phyloP scores from a whole-genome alignment of 2,797 vertebrate genomes.

The Esox masquinongy region DNA sequence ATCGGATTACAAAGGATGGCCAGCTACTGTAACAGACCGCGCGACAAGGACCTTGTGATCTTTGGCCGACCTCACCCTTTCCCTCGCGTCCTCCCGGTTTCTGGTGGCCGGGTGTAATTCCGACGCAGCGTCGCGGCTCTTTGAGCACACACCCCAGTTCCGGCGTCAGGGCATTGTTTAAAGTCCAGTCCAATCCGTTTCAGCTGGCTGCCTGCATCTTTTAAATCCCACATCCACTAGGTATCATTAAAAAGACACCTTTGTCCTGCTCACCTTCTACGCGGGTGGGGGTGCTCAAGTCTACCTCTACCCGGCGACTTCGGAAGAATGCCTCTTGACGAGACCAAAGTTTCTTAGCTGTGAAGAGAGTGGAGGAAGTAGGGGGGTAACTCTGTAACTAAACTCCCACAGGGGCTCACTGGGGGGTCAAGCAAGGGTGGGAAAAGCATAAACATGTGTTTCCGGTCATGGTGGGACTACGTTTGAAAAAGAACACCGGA shows the following conservation, averaged over 20 bases:
- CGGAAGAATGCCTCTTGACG: not conserved
- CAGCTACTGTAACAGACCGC: not conserved
- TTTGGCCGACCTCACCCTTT: slow-evolving; percentile 29
- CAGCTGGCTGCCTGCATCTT: slow-evolving; percentile 28
- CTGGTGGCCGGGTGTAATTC: slow-evolving; percentile 8
- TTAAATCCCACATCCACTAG: slow-evolving; percentile 1
- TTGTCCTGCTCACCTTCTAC: not conserved
- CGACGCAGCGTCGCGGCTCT: slow-evolving; percentile 31
- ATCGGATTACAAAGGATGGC: not conserved
- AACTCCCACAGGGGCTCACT: slow-evolving; percentile 1
- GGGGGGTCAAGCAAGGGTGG: slow-evolving; percentile 2
- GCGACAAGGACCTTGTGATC: slow-evolving; percentile 18
- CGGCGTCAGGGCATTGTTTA: slow-evolving; percentile 34
- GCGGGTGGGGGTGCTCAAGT: not conserved
- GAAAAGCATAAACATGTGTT: not conserved
- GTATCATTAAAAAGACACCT: not conserved
- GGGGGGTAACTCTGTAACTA: not conserved
- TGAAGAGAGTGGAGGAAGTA: not conserved
- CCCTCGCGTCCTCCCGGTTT: slow-evolving; percentile 4
- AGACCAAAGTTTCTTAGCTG: not conserved
- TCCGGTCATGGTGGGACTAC: not conserved
- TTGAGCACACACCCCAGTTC: slow-evolving; percentile 22
- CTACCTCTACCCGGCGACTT: not conserved
- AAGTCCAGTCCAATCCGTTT: slow-evolving; percentile 49
- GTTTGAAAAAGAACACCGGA: not conserved